A percentile compares a stretch with the other conserved stretches of the same genome.
Conservation (phyloP, 2,797 vertebrate species). For the Moxostoma hubbsi region DNA sequence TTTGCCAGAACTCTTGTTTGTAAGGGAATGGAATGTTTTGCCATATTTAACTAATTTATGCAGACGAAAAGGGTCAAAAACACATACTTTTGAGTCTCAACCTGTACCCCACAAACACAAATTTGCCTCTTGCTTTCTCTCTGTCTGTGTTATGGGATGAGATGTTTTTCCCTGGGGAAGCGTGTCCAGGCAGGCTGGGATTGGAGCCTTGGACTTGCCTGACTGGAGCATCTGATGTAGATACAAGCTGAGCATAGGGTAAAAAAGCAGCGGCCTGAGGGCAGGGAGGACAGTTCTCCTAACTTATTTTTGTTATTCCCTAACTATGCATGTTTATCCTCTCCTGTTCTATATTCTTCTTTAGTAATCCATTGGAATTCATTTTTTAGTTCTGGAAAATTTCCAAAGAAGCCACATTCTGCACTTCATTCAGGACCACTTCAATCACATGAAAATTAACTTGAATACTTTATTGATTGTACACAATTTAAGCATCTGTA, state of each 20-base stretch:
- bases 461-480: too few relatives aligned
- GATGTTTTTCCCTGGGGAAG: conserved; percentile 28
- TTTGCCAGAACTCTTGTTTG: too few relatives aligned
- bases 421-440: too few relatives aligned
- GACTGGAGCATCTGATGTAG: conserved; percentile 63
- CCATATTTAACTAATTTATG: background rate
- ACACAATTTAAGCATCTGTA: too few relatives aligned
- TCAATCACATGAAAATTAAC: too few relatives aligned
- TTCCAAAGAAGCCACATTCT: too few relatives aligned
- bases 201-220: conserved; percentile 66
- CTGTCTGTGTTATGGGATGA: background rate
- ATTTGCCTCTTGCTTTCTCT: conserved; percentile 3
- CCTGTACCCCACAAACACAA: conserved; percentile 19
- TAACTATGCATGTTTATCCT: conserved; percentile 2
- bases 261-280: conserved; percentile 51
- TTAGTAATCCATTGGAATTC: background rate
- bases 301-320: conserved; percentile 7
- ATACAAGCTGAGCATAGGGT: conserved; percentile 63
- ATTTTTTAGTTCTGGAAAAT: too few relatives aligned
- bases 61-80: background rate
- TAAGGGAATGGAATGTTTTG: too few relatives aligned
- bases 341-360: conserved; percentile 12
- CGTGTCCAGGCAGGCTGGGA: conserved; percentile 66
- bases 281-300: conserved; percentile 51
- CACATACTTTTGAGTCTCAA: conserved; percentile 10